These are phyloP conservation scores for Thysanoteuthis rhombus DNA, from an alignment of 2,888 invertebrate species.

Conservation along the genomic window DNA sequence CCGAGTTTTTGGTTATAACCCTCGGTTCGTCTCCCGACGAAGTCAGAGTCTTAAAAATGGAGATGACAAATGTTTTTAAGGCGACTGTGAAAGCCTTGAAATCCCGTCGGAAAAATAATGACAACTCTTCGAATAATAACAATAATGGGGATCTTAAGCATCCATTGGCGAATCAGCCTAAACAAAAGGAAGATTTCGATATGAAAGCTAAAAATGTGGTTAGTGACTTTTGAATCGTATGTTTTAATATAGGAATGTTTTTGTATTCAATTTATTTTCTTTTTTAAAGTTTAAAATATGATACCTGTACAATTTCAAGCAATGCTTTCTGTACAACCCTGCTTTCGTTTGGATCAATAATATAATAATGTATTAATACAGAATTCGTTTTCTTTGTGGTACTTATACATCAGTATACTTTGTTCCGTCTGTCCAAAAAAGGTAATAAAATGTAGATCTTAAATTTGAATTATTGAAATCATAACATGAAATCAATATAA, in stretches of 20 bases:
- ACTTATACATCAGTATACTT: no score
- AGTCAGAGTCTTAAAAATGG: not conserved
- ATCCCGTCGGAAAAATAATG: slow-evolving; percentile 53
- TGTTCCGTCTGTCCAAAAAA: no score
- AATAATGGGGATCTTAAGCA: slow-evolving; percentile 41
- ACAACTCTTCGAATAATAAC: slow-evolving; percentile 37
- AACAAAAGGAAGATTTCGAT: slow-evolving; percentile 72
- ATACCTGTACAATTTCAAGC: not conserved
- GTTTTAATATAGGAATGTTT: no score
- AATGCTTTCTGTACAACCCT: not conserved
- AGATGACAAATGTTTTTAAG: slow-evolving; percentile 74
- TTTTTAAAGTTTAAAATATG: not conserved
- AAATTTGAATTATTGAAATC: no score
- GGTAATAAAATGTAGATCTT: no score
- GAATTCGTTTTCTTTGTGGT: no score
- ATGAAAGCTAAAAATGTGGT: slow-evolving; percentile 45
- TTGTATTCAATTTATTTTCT: not conserved
- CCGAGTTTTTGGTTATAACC: not conserved
- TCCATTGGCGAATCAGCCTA: slow-evolving; percentile 43
- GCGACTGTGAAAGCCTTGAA: slow-evolving; percentile 86
- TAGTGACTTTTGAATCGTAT: no score
- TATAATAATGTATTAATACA: no score
- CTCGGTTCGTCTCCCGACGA: not conserved
- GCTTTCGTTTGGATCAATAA: no score
- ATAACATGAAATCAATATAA: no score